Conservation (phyloP, 2,797 vertebrate genomes). For the Anguilla megastoma region DNA sequence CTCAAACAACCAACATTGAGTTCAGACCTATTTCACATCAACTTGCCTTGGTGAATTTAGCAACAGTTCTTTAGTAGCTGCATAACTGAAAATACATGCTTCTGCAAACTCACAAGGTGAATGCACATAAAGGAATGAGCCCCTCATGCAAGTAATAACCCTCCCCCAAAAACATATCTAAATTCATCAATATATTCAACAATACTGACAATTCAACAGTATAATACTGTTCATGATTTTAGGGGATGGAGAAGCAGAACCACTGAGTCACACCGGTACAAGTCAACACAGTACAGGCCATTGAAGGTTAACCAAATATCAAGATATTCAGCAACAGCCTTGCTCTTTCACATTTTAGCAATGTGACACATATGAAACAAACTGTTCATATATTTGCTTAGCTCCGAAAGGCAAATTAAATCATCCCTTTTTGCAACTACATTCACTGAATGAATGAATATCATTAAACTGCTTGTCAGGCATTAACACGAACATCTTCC, state of each 20-base stretch:
- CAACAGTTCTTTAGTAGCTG: background rate
- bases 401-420: background rate
- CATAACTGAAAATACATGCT: background rate
- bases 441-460: background rate
- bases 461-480: background rate
- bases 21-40: background rate
- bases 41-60: background rate
- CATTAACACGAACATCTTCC: background rate
- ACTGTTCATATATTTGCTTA: background rate
- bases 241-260: background rate
- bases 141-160: background rate
- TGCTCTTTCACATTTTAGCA: background rate
- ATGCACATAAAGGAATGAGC: background rate
- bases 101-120: background rate
- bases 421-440: background rate
- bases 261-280: background rate
- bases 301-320: background rate
- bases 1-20: background rate
- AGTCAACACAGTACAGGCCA: background rate
- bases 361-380: too few species aligned
- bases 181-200: background rate
- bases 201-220: too few species aligned
- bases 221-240: background rate
- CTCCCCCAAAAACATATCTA: background rate
- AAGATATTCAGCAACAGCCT: background rate